Percentiles rank a stretch among this genome's conserved stretches.
Conservation (phyloP, 2,113 vertebrate species). For the Amphilophus citrinellus region DNA sequence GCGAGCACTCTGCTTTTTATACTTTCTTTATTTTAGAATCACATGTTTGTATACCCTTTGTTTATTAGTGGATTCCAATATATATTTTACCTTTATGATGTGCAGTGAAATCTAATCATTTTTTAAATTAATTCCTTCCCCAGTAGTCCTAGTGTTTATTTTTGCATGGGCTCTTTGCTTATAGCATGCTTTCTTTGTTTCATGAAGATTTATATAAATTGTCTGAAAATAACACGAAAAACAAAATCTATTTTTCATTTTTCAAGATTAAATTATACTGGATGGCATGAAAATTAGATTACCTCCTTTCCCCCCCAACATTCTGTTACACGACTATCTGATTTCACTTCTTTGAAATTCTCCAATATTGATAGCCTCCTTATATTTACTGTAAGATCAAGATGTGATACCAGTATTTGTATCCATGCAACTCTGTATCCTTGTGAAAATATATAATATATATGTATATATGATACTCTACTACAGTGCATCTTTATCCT, state of each 20-base stretch:
- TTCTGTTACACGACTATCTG: background rate
- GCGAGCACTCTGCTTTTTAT: no score
- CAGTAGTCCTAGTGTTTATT: no score
- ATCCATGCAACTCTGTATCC: background rate
- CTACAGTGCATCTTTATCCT: background rate
- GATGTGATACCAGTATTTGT: background rate
- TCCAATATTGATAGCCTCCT: background rate
- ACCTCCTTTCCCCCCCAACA: background rate
- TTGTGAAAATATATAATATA: background rate
- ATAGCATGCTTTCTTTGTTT: background rate
- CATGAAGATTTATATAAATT: background rate
- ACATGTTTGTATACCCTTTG: no score
- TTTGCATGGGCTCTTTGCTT: background rate
- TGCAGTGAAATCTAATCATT: no score
- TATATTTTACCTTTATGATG: no score
- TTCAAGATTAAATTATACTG: slow-evolving; percentile 8
- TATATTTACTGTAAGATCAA: slow-evolving; percentile 16
- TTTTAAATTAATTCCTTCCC: no score
- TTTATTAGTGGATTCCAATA: no score
- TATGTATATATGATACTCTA: background rate
- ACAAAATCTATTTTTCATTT: background rate
- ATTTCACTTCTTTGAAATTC: slow-evolving; percentile 22
- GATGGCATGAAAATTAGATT: slow-evolving; percentile 5
- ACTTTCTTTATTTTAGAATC: no score
- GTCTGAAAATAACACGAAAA: background rate